Base-by-base conservation (phyloP, 2,888 invertebrate species). In the Ceraclea dissimilis region DNA sequence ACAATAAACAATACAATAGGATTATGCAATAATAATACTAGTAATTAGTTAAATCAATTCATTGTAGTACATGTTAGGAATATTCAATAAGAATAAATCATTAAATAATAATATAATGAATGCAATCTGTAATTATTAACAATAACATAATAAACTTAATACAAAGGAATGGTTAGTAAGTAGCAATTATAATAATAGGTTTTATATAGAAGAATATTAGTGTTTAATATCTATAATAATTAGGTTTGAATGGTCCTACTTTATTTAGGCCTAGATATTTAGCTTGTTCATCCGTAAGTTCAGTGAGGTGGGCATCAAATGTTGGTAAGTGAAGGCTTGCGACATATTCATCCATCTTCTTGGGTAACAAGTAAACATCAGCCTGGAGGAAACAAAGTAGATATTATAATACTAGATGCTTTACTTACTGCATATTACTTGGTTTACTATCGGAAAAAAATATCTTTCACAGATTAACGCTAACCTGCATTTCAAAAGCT, bases 291-390 rank as follows among this genome's bases (percentile, higher is more conserved):
- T 98, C 97, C 2, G 88, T 84, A 52, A 98, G 79, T 70, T 98
- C 97, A 0, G 97, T 98, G 65, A 98, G 80, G 69, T 97, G 96
- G 18, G 97, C 97, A 79, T 97, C 97, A 71, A 98, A 98, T 17
- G 95, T 93, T 8, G 96, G 93, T 67, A 98, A 80, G 76, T 98
- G 98, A 46, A 98, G 81, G 63, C 93, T 94, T 13, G 98, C 97
- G 19, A 98, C 98, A 73, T 97, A 97, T 68, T 98, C 98, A 76
- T 98, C 95, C 97, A 98, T 96, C 78, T 98, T 98, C 78, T 98
- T 98, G 52, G 98, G 98, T 66, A 98, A 78, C 63, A 98, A 81
- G 75, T 98, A 98, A 17, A 98, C 97, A 71, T 98, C 98, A 62
- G 94, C 86, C 76, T 78, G 71, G 11, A 57, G 54, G n/a, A n/a